Conservation (phyloP, 2,113 vertebrate genomes). For the Eolophus roseicapilla region DNA sequence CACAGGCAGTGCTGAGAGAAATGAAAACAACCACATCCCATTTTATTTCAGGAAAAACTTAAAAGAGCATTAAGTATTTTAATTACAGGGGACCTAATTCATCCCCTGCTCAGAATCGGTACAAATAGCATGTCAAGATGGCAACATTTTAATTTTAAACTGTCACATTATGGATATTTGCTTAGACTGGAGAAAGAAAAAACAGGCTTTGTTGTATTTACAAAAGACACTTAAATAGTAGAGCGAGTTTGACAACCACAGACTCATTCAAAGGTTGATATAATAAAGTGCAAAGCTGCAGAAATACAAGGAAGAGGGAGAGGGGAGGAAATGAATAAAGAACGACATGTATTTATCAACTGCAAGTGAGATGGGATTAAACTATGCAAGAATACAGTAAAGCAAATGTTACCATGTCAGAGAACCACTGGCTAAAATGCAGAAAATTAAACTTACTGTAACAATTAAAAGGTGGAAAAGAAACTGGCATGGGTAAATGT, state of each 20-base stretch:
- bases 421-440: background rate
- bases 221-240: slow-evolving; percentile 15
- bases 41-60: background rate
- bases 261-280: background rate
- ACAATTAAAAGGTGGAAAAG: background rate
- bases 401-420: background rate
- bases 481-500: background rate
- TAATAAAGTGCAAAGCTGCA: slow-evolving; percentile 5
- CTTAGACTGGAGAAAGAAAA: background rate
- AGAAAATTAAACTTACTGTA: background rate
- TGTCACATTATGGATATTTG: slow-evolving; percentile 28
- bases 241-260: background rate
- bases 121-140: background rate
- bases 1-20: background rate
- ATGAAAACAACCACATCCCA: background rate
- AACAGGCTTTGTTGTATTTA: background rate
- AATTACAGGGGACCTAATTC: slow-evolving; percentile 17
- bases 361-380: background rate
- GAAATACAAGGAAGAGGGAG: background rate
- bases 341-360: background rate
- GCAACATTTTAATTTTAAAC: slow-evolving; percentile 21
- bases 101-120: background rate
- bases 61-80: slow-evolving; percentile 3
- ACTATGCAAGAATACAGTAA: background rate
- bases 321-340: background rate